Conservation (phyloP, 2,113 vertebrate species). For the Micronisus gabar region DNA sequence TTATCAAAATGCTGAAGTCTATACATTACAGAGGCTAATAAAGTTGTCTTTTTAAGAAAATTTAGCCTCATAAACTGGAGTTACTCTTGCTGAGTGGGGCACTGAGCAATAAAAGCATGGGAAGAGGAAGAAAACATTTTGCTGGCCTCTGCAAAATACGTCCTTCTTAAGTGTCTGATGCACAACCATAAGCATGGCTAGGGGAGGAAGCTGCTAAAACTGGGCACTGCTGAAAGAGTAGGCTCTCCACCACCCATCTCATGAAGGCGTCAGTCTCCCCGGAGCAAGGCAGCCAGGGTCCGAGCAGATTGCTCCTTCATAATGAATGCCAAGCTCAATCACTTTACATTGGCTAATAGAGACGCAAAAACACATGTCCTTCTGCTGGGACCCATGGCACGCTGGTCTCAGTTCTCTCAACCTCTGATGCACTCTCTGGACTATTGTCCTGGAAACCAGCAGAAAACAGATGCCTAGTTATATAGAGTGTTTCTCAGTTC, state of each 20-base stretch:
- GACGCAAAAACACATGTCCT: neutral
- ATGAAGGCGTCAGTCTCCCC: neutral
- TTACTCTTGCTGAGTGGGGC: neutral
- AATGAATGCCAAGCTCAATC: neutral
- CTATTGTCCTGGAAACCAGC: neutral
- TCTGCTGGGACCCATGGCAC: neutral
- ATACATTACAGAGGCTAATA: neutral
- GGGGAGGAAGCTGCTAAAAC: neutral
- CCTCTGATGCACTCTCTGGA: neutral
- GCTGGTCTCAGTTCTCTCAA: neutral
- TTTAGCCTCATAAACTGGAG: neutral
- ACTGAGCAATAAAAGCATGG: neutral
- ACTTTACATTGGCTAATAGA: neutral
- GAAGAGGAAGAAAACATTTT: neutral
- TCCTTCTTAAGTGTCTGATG: neutral
- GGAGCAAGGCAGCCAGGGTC: neutral
- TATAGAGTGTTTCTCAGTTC: neutral
- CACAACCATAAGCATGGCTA: neutral
- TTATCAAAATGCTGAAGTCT: neutral
- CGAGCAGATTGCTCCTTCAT: neutral
- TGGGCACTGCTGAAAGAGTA: neutral
- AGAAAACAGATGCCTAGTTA: neutral
- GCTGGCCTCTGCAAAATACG: neutral
- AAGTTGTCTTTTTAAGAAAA: neutral
- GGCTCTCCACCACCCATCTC: neutral